These are phyloP conservation scores for Poliocrania exsul DNA, from an alignment of 2,797 vertebrate species.

Conservation along the genomic window DNA sequence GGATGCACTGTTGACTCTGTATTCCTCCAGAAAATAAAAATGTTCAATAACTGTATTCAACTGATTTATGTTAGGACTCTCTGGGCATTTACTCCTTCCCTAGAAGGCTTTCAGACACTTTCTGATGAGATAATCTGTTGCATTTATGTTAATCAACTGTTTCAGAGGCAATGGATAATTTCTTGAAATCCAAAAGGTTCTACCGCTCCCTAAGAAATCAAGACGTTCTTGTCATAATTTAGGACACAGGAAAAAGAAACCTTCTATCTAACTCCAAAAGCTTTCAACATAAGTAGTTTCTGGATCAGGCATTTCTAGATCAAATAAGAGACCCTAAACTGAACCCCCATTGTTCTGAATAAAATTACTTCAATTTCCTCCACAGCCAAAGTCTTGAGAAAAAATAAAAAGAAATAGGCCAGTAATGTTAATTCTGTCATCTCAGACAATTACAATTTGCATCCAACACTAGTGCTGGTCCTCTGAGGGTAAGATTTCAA, in stretches of 20 bases:
- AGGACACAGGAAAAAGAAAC: not conserved
- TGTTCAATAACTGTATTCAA: accelerated
- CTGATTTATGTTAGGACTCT: not conserved
- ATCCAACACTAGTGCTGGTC: not conserved
- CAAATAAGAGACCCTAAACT: not conserved
- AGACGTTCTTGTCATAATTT: not conserved
- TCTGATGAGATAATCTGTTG: not conserved
- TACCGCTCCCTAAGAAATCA: accelerated
- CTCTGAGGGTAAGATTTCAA: not conserved
- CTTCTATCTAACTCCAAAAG: not conserved
- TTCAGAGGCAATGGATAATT: not conserved
- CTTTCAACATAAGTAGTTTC: not conserved
- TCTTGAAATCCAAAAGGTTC: not conserved
- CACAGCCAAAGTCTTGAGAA: not conserved
- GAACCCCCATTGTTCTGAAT: not conserved
- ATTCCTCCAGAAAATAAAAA: not conserved
- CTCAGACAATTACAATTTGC: not conserved
- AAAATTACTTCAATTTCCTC: not conserved
- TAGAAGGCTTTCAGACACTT: not conserved
- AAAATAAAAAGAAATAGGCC: not conserved
- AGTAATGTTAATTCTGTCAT: not conserved
- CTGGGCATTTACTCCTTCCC: not conserved
- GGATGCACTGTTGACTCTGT: not conserved
- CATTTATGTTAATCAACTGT: not conserved
- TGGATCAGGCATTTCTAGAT: not conserved